These are phyloP conservation scores for Anticlea derivata DNA, from an alignment of 2,888 invertebrate species.

Conservation along the genomic window DNA sequence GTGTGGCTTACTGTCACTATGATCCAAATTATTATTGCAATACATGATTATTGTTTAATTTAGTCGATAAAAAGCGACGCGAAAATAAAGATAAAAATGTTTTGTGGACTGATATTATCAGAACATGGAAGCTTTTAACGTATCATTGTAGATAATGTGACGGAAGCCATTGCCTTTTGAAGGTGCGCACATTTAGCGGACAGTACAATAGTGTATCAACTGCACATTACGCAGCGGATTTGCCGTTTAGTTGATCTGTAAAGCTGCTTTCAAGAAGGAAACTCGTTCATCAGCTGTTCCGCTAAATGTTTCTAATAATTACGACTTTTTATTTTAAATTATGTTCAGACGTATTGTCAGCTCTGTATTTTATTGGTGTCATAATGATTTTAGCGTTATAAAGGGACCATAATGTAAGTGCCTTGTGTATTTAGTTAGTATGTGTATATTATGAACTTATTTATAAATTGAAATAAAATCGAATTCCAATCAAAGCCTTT, in stretches of 20 bases:
- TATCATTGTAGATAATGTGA: conserved; percentile 13
- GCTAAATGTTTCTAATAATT: not conserved
- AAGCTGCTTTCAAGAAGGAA: too few species aligned
- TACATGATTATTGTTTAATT: conserved; percentile 4
- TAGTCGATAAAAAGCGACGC: conserved; percentile 6
- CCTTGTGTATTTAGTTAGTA: conserved; percentile 65
- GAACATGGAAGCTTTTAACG: conserved; percentile 15
- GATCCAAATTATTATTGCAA: conserved; percentile 16
- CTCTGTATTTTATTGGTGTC: conserved; percentile 40
- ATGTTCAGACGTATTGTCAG: not conserved
- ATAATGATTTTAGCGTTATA: conserved; percentile 54
- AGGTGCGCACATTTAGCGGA: conserved; percentile 1
- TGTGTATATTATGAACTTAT: conserved; percentile 67
- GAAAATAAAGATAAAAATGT: conserved; percentile 23
- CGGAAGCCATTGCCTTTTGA: conserved; percentile 10
- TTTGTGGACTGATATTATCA: conserved; percentile 17
- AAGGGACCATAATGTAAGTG: conserved; percentile 80
- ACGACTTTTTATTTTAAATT: not conserved
- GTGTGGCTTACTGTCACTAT: conserved; percentile 50
- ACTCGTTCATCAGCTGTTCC: too few species aligned
- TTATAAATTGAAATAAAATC: conserved; percentile 52
- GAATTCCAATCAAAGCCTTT: conserved; percentile 42
- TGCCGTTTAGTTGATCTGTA: too few species aligned
- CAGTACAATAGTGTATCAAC: not conserved
- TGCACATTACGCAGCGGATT: too few species aligned